A percentile compares a stretch with the other conserved stretches of the same genome.
These are phyloP conservation scores for Chaetura pelagica DNA, from an alignment of 2,113 vertebrate species.

Conservation along the genomic window DNA sequence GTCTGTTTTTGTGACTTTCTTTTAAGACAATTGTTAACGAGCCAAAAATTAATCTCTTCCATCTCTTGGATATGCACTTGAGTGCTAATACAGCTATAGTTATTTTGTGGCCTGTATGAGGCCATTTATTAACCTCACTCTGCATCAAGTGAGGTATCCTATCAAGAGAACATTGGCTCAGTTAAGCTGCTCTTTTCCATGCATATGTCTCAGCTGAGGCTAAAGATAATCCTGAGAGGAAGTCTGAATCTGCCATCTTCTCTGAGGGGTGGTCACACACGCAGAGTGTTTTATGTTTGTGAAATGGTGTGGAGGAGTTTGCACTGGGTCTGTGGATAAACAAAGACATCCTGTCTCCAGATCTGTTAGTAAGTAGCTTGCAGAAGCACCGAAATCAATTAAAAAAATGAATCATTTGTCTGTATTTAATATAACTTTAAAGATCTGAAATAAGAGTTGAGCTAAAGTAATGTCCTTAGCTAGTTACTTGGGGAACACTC, in stretches of 20 bases:
- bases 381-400: background rate
- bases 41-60: background rate
- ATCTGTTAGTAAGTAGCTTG: constrained; percentile 25
- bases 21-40: background rate
- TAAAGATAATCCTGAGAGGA: background rate
- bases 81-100: background rate
- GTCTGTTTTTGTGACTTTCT: background rate
- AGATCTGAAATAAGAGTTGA: background rate
- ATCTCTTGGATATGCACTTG: background rate
- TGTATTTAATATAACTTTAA: constrained; percentile 8
- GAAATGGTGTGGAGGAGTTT: background rate
- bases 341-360: constrained; percentile 47
- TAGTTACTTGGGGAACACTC: background rate
- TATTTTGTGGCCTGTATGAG: background rate
- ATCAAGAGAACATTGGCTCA: background rate
- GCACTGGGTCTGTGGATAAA: background rate
- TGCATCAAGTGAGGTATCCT: background rate
- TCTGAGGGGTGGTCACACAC: background rate
- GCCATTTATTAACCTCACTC: background rate
- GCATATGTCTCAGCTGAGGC: background rate
- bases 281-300: background rate
- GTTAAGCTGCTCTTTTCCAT: background rate
- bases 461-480: background rate
- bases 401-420: background rate
- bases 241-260: background rate